Evolutionary conservation across 2,888 invertebrate species (phyloP).

Genomic region (Stenolophus ochropezus): DNA sequence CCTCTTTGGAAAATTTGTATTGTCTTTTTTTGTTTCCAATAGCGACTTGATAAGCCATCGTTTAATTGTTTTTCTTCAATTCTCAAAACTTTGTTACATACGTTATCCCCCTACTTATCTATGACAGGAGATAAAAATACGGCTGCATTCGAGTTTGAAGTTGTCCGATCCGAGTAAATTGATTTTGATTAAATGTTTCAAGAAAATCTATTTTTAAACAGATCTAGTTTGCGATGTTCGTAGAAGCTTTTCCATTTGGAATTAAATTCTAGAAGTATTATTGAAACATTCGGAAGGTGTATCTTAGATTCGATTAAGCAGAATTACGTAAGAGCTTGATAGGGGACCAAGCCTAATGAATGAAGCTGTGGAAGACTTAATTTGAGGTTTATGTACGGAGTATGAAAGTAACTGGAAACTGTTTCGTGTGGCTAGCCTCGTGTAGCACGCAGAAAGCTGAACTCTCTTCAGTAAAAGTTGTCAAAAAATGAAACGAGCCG

Average conservation of each 20-base stretch:
- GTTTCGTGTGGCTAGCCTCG: slow-evolving; percentile 28
- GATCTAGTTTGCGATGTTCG: neutral
- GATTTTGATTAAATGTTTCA: no score
- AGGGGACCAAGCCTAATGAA: neutral
- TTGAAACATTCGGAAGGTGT: slow-evolving; percentile 9
- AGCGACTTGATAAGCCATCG: no score
- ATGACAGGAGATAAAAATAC: no score
- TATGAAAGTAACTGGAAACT: slow-evolving; percentile 3
- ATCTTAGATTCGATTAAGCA: slow-evolving; percentile 24
- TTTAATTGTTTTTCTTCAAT: no score
- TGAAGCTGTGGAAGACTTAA: slow-evolving; percentile 1
- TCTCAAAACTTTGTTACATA: no score
- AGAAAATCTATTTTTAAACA: no score
- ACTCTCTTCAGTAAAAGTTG: slow-evolving; percentile 29
- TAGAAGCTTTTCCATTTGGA: neutral
- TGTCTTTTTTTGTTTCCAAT: no score
- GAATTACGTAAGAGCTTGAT: slow-evolving; percentile 12
- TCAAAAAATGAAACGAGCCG: slow-evolving; percentile 29
- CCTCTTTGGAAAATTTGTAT: no score
- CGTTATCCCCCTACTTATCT: no score
- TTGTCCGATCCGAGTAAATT: no score
- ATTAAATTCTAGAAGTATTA: neutral
- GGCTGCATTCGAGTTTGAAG: no score
- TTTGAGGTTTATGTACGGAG: slow-evolving; percentile 9
- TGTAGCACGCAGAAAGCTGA: slow-evolving; percentile 25